phyloP scores from a whole-genome alignment of 2,797 vertebrate genomes.

The Acanthurus lineatus region DNA sequence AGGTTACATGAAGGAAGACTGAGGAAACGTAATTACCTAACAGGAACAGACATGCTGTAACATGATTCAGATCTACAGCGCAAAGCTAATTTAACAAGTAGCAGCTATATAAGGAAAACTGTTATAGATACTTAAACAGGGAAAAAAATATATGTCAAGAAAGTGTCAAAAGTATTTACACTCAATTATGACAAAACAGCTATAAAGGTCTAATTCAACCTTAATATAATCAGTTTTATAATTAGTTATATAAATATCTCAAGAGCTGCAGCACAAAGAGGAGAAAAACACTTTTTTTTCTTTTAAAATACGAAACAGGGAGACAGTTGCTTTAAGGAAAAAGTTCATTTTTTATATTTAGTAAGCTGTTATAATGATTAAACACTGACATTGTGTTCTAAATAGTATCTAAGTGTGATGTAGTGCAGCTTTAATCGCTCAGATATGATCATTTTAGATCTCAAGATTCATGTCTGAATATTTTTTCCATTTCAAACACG shows the following conservation, averaged over 20 bases:
- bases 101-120: neutral
- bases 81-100: neutral
- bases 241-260: neutral
- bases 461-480: no score
- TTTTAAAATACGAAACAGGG: neutral
- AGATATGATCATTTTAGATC: neutral
- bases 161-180: neutral
- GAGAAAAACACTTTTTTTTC: neutral
- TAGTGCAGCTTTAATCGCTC: neutral
- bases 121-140: neutral
- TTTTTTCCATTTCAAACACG: no score
- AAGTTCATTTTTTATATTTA: neutral
- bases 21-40: slow-evolving; percentile 17
- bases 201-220: slow-evolving; percentile 5
- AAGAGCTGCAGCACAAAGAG: neutral
- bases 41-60: neutral
- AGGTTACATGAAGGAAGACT: slow-evolving; percentile 8
- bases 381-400: neutral
- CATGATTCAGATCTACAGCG: neutral
- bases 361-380: neutral
- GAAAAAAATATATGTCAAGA: neutral
- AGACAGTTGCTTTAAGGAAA: neutral
- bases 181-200: slow-evolving; percentile 2
- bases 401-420: neutral
- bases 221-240: slow-evolving; percentile 6